These are phyloP conservation scores for Proterorhinus semilunaris DNA, from an alignment of 2,113 vertebrate genomes.

Conservation along the genomic window DNA sequence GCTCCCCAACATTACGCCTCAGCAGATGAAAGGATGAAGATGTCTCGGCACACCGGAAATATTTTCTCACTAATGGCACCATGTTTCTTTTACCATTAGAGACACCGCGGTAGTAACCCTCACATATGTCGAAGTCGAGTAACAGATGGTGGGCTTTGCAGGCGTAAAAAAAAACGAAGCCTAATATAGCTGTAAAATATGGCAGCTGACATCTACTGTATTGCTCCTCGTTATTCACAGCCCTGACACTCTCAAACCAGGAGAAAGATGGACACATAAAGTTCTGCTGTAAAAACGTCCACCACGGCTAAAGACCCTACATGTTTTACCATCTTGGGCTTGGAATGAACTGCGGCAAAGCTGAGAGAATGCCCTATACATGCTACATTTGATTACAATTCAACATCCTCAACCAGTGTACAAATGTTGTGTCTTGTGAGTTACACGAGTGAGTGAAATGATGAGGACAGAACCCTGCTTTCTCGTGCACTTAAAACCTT, in stretches of 20 bases:
- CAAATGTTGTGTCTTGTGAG: neutral
- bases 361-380: neutral
- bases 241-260: slow-evolving; percentile 1
- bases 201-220: neutral
- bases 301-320: neutral
- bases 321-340: neutral
- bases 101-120: neutral
- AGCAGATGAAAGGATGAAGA: slow-evolving; percentile 2
- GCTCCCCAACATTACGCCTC: neutral
- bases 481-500: neutral
- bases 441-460: neutral
- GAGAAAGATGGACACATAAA: slow-evolving; percentile 5
- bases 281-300: slow-evolving; percentile 1
- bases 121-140: neutral
- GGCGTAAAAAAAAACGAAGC: neutral
- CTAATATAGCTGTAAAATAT: slow-evolving; percentile 4
- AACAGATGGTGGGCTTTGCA: neutral
- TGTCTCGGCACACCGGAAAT: neutral
- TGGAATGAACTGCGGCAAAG: neutral
- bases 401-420: too few relatives aligned
- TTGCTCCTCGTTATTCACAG: slow-evolving; percentile 2
- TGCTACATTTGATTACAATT: too few relatives aligned
- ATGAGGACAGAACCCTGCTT: neutral
- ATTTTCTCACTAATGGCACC: neutral
- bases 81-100: neutral